Evolutionary conservation across 1,140 invertebrate genomes (phyloP).

Genomic region (Oryctes rhinoceros): DNA sequence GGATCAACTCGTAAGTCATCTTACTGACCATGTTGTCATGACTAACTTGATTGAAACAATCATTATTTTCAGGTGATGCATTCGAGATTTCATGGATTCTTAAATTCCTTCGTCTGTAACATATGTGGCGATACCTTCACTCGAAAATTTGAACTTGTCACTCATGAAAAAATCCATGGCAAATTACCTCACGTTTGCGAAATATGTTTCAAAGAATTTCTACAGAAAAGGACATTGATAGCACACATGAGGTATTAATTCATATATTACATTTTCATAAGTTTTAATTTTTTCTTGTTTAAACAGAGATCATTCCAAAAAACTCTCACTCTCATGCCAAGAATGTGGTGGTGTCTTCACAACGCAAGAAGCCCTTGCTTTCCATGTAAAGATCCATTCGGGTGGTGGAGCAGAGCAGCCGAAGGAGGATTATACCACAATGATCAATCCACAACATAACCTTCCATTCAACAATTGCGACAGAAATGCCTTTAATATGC

Average conservation of each 20-base stretch:
- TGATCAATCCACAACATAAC: slow-evolving; percentile 8
- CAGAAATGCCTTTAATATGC: slow-evolving; percentile 29
- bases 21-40: background rate
- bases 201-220: slow-evolving; percentile 82
- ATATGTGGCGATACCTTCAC: slow-evolving; percentile 85
- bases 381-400: slow-evolving; percentile 82
- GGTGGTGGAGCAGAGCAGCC: slow-evolving; percentile 65
- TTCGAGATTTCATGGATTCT: slow-evolving; percentile 82
- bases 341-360: slow-evolving; percentile 73
- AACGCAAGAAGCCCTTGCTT: slow-evolving; percentile 77
- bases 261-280: no score
- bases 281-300: background rate
- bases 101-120: slow-evolving; percentile 82
- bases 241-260: slow-evolving; percentile 73
- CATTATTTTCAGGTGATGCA: slow-evolving; percentile 69
- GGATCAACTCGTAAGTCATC: slow-evolving; percentile 69
- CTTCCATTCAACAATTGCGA: slow-evolving; percentile 34
- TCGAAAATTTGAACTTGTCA: slow-evolving; percentile 84
- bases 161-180: slow-evolving; percentile 81
- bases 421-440: background rate
- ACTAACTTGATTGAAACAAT: slow-evolving; percentile 36
- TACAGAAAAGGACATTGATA: slow-evolving; percentile 81
- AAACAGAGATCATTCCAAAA: slow-evolving; percentile 40
- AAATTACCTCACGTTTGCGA: slow-evolving; percentile 82
- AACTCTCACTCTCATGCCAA: slow-evolving; percentile 57